Base-by-base conservation (phyloP, 1,140 invertebrate genomes). In the Pachypeltis micranthus region DNA sequence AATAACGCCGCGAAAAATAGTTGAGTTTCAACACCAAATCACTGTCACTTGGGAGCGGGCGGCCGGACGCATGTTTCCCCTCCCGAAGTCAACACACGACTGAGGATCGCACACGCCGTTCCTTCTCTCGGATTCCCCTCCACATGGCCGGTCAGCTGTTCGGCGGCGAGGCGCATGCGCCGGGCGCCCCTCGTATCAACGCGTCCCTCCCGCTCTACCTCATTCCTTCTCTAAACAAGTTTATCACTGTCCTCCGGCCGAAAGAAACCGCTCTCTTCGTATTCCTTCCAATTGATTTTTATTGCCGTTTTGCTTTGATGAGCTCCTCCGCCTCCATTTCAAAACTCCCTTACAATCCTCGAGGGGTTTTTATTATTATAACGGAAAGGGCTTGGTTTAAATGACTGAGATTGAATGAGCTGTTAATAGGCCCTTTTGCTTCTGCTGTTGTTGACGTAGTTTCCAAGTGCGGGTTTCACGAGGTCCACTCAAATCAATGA, bases 11-110 rank as follows among this genome's bases (percentile, higher is more conserved):
- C 21, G 26, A 58, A 23, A 26, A 3, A 7, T 39, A 39, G 16
- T 10, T 39, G 16, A 10, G 7, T 10, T 39, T 39, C 31, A 39
- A 16, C 31, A 39, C 31, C 7, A 39, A 16, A 16, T 7, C 47
- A 60, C 58, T 60, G 58, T 60, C 34, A 60, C 58, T 51, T 51
- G 7, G 47, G 34, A 39, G 34, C n/a, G n/a, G n/a, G 16, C 26
- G 25, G 58, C 58, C 25, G 56, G 34, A 24, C 21, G 58, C 34
- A 23, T 7, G 2, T 21, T 27, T 25, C 29, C 26, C 26, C n/a
- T 7, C 58, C 7, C 58, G 34, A 10, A n/a, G 21, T 10, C 47
- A 23, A 29, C 27, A 34, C 19, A 28, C 58, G 26, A 28, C 58
- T 29, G 25, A 34, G 34, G 51, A 24, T 44, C 51, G 29, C 26